Evolutionary conservation across 1,140 invertebrate species (phyloP), one percentile per base, ranked within the genome.

Genomic region (Propsilocerus akamusi): DNA sequence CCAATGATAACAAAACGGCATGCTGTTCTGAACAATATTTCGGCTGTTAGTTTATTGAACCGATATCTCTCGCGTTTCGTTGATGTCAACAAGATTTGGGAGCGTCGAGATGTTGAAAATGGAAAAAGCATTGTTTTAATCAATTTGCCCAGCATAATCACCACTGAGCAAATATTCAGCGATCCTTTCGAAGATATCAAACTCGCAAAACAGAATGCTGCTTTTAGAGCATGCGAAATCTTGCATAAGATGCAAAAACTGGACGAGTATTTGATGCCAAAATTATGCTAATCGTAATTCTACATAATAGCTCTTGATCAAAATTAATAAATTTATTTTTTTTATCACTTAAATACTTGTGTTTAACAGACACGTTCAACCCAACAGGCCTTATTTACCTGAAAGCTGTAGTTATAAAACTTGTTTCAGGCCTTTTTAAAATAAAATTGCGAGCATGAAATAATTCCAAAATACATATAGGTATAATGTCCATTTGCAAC

Each of bases 61-160:
- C 74, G 76, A 56, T 94, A 81, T 64, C 97, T 91, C 70, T 64
- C 68, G 1, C 72, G 67, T 41, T 64, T 98, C 17, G 80, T 82
- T 0, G 77, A 78, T 56, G 93, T 97, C 92, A 64, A 85, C 87
- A 0, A 58, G 65, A 10, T 71, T 92, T 25, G 69, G 74, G 86
- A 81, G 74, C 66, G 67, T 51, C 53, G 57, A 26, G 14, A 41
- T 41, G 4, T 20, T 2, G 14, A 41, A 1, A 10, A 41, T 5
- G 34, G 34, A 22, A 41, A 14, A 20, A 20, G 12, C 22, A 14
- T 8, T 54, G 59, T 71, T 1, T 58, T 56, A 17, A 65, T 88
- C 2, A 60, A 69, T 24, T 61, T 93, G 52, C 89, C 89, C 2
- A 76, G n/a, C 83, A 2, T 81, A 80, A 54, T 85, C 82, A 56